These are phyloP conservation scores for Apeira syringaria DNA, from an alignment of 2,888 invertebrate species.

Conservation along the genomic window DNA sequence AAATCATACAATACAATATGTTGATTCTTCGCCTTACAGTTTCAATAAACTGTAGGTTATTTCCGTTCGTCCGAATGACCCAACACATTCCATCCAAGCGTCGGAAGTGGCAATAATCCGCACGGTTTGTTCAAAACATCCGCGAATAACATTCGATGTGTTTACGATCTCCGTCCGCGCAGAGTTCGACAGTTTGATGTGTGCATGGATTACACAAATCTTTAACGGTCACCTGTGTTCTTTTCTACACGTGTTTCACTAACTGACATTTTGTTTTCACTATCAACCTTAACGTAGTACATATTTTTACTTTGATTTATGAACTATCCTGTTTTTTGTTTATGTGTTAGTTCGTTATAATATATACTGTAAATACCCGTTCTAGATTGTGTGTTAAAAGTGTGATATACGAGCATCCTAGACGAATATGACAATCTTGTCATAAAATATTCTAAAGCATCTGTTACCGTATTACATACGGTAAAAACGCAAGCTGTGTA, in stretches of 20 bases:
- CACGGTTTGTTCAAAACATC: slow-evolving; percentile 37
- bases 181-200: slow-evolving; percentile 23
- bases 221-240: slow-evolving; percentile 31
- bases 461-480: no score
- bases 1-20: no score
- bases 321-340: not conserved
- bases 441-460: no score
- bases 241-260: slow-evolving; percentile 33
- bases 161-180: slow-evolving; percentile 4
- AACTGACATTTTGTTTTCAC: slow-evolving; percentile 18
- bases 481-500: no score
- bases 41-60: slow-evolving; percentile 1
- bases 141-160: slow-evolving; percentile 19
- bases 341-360: not conserved
- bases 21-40: no score
- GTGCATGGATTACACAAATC: slow-evolving; percentile 34
- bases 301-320: no score
- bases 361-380: not conserved
- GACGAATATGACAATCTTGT: no score
- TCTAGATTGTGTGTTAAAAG: not conserved
- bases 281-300: not conserved
- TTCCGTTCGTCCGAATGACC: slow-evolving; percentile 24
- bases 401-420: not conserved
- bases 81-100: slow-evolving; percentile 14
- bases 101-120: slow-evolving; percentile 32